These are phyloP conservation scores for Petrocephalus sullivani DNA, from an alignment of 2,797 vertebrate species.

Conservation along the genomic window DNA sequence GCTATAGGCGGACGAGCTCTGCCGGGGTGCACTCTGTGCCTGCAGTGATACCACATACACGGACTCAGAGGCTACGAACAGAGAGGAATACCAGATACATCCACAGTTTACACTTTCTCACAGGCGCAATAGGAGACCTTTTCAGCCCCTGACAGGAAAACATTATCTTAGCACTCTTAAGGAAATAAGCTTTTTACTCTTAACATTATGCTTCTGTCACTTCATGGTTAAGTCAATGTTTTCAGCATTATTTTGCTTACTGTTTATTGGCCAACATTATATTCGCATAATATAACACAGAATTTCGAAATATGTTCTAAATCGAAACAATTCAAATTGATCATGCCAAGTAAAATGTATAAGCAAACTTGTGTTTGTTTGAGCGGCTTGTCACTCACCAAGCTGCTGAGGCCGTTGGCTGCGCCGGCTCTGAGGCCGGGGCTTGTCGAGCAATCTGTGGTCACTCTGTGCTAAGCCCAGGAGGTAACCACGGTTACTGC, in stretches of 20 bases:
- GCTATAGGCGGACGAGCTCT: conserved; percentile 69
- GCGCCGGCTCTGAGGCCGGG: conserved; percentile 73
- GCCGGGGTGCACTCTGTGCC: conserved; percentile 73
- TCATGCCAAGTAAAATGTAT: neutral
- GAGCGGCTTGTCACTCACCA: conserved; percentile 60
- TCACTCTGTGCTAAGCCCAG: conserved; percentile 63
- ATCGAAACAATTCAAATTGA: neutral
- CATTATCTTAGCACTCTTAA: neutral
- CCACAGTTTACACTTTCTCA: conserved; percentile 47
- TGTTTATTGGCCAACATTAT: neutral
- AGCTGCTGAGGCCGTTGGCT: conserved; percentile 71
- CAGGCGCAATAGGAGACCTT: conserved; percentile 40
- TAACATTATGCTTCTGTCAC: neutral
- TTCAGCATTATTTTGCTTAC: too few species aligned
- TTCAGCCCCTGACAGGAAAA: conserved; percentile 5
- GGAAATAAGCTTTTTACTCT: neutral
- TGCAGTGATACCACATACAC: conserved; percentile 93
- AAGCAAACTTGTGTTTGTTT: neutral
- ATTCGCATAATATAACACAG: neutral
- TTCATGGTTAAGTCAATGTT: neutral
- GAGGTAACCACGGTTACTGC: conserved; percentile 28
- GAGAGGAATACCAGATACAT: conserved; percentile 69
- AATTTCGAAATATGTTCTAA: neutral
- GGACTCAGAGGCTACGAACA: conserved; percentile 86
- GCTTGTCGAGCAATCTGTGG: conserved; percentile 67